phyloP scores from a whole-genome alignment of 2,113 vertebrate genomes.

The Grantiella picta region DNA sequence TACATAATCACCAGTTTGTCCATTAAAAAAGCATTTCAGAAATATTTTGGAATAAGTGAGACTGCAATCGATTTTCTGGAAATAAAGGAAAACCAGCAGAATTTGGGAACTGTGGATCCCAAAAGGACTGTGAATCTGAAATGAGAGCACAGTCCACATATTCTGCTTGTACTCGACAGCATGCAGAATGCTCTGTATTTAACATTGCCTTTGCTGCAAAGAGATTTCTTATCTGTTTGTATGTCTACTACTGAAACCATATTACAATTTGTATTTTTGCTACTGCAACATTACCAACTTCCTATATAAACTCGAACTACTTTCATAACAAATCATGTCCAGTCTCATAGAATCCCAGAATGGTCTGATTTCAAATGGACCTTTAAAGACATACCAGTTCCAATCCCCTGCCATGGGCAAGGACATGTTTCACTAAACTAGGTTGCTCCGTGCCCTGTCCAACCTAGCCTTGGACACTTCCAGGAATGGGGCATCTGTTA shows the following conservation, averaged over 20 bases:
- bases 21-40: background rate
- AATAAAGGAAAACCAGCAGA: background rate
- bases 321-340: background rate
- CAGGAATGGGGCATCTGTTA: background rate
- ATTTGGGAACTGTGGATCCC: background rate
- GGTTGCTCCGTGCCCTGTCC: background rate
- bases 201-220: fast-evolving
- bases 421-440: background rate
- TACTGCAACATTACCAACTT: background rate
- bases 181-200: background rate
- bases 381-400: background rate
- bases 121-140: background rate
- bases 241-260: background rate
- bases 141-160: background rate
- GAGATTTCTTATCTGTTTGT: background rate
- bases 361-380: background rate
- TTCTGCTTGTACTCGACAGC: background rate
- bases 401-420: background rate
- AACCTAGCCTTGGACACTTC: background rate
- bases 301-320: background rate
- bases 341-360: background rate
- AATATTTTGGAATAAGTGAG: background rate
- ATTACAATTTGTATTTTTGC: background rate
- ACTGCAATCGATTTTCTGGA: background rate
- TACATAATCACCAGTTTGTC: background rate